A percentile compares a stretch with the other conserved stretches of the same genome.
phyloP scores from a whole-genome alignment of 2,888 invertebrate species.

The Eupelmus urozonus region DNA sequence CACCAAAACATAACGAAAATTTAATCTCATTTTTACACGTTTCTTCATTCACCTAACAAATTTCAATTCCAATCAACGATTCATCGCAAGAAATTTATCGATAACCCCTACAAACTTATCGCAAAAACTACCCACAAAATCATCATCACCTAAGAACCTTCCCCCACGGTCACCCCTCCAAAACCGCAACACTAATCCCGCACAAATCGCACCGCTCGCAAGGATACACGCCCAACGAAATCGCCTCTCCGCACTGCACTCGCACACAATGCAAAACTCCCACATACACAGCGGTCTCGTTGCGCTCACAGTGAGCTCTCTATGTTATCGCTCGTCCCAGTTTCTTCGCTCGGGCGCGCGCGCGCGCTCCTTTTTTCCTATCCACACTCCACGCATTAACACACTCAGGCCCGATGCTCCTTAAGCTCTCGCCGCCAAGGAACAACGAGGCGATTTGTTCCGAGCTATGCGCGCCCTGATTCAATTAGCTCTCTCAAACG shows the following conservation, averaged over 20 bases:
- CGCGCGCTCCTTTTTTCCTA: neutral
- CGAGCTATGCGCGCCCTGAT: neutral
- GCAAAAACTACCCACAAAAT: too few relatives aligned
- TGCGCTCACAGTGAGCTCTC: conserved; percentile 22
- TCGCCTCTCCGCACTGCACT: neutral
- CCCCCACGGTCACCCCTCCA: too few relatives aligned
- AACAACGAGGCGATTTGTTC: conserved; percentile 41
- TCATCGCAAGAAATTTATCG: too few relatives aligned
- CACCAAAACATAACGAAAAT: too few relatives aligned
- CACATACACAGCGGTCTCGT: too few relatives aligned
- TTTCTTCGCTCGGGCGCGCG: conserved; percentile 36
- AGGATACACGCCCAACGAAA: neutral
- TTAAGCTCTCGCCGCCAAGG: neutral
- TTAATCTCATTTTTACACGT: too few relatives aligned
- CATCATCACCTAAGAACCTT: too few relatives aligned
- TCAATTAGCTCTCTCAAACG: conserved; percentile 25
- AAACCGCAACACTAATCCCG: too few relatives aligned
- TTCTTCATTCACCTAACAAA: too few relatives aligned
- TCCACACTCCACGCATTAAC: neutral
- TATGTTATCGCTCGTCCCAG: conserved; percentile 38
- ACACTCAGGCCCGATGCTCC: conserved; percentile 1
- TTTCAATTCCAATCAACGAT: too few relatives aligned
- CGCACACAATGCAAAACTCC: neutral
- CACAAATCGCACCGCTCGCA: neutral
- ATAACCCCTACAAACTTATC: too few relatives aligned